Evolutionary conservation across 2,888 invertebrate species (phyloP).

Genomic region (Taphrorychus bicolor): DNA sequence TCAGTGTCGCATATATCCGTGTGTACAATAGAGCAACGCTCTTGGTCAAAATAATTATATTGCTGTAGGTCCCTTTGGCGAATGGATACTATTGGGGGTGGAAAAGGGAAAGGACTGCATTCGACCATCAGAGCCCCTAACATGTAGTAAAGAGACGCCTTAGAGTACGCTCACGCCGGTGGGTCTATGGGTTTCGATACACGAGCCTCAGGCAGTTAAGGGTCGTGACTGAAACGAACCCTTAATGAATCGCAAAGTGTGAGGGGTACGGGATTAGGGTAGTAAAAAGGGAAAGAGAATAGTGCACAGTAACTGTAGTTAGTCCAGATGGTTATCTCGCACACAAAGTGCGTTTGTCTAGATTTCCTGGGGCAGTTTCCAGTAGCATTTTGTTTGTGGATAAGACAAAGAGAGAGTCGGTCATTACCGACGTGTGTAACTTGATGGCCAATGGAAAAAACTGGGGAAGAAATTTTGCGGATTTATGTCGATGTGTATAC

Average conservation of each 20-base stretch:
- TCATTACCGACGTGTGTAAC: too few relatives aligned
- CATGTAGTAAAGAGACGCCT: background rate
- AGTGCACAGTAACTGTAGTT: constrained; percentile 48
- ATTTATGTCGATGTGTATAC: constrained; percentile 30
- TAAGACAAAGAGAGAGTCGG: too few relatives aligned
- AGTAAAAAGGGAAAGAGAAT: constrained; percentile 39
- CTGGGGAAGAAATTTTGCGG: constrained; percentile 12
- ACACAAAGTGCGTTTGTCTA: constrained; percentile 31
- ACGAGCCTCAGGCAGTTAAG: constrained; percentile 23
- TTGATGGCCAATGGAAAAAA: too few relatives aligned
- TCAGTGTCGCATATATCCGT: constrained; percentile 35
- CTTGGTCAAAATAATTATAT: constrained; percentile 55
- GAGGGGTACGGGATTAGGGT: constrained; percentile 39
- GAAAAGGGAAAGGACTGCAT: background rate
- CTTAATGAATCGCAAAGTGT: constrained; percentile 44
- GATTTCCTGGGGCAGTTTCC: constrained; percentile 42
- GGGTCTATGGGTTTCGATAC: constrained; percentile 12
- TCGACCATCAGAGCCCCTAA: background rate
- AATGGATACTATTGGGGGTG: constrained; percentile 44
- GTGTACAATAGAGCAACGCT: constrained; percentile 45
- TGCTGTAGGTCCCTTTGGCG: constrained; percentile 48
- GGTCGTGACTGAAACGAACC: constrained; percentile 37
- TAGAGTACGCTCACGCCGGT: too few relatives aligned
- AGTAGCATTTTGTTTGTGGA: background rate
- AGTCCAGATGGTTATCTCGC: constrained; percentile 49